Evolutionary conservation across 2,888 invertebrate genomes (phyloP).

Genomic region (Octonoba sinensis): DNA sequence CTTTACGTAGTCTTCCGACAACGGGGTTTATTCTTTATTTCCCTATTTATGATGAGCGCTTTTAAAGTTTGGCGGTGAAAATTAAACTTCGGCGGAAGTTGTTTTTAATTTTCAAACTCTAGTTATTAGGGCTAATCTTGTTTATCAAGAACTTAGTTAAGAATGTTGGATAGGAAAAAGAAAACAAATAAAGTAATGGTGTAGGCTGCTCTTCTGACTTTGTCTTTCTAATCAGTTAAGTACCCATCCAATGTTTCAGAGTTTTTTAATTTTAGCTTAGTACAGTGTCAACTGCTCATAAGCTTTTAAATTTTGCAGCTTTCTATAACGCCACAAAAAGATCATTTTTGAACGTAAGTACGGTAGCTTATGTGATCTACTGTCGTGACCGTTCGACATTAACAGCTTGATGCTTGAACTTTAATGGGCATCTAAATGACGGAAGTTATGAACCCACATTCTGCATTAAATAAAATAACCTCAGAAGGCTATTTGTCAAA

Average conservation of each 20-base stretch:
- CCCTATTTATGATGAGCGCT: constrained; percentile 45
- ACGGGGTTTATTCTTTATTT: constrained; percentile 34
- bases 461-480: no score
- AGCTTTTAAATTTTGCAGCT: constrained; percentile 1
- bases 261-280: background rate
- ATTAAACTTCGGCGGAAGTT: constrained; percentile 35
- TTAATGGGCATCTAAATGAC: no score
- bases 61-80: constrained; percentile 45
- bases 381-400: no score
- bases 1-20: constrained; percentile 5
- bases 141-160: constrained; percentile 61
- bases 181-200: constrained; percentile 14
- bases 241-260: constrained; percentile 1
- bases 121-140: constrained; percentile 59
- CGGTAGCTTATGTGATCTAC: no score
- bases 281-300: background rate
- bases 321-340: background rate
- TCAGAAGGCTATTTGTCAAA: no score
- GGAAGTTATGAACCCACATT: no score
- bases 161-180: background rate
- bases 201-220: constrained; percentile 5
- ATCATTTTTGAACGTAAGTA: background rate
- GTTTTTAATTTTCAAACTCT: constrained; percentile 50
- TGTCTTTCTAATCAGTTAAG: constrained; percentile 33
- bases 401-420: no score